These are phyloP conservation scores for Drosophila leonis DNA, from an alignment of 2,888 invertebrate genomes.

Conservation along the genomic window DNA sequence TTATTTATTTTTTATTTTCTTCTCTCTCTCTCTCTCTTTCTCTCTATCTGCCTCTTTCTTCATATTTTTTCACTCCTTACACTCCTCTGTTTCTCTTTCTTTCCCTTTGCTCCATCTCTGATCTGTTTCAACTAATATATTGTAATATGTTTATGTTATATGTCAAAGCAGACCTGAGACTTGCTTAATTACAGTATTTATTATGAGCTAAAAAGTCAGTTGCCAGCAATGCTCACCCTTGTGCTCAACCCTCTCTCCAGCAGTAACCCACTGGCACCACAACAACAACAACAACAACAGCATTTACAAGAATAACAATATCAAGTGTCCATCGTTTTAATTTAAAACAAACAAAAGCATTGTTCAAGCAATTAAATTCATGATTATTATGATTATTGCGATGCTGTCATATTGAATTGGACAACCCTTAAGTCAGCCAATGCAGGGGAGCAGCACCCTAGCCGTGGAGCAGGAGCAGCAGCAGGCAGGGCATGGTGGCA, in stretches of 20 bases:
- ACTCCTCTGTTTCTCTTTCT: background rate
- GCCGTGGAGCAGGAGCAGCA: background rate
- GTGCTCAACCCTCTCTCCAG: conserved; percentile 2
- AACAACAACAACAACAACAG: conserved; percentile 9
- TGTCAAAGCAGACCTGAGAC: background rate
- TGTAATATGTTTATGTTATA: background rate
- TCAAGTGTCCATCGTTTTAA: conserved; percentile 65
- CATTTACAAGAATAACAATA: conserved; percentile 35
- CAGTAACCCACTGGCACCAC: background rate
- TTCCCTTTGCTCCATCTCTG: background rate
- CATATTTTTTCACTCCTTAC: background rate
- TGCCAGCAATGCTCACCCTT: background rate
- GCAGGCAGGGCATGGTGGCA: background rate
- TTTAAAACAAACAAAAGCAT: conserved; percentile 70
- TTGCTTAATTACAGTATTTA: background rate
- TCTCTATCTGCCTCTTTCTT: background rate
- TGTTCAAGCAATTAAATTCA: conserved; percentile 69
- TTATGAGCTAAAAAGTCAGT: conserved; percentile 12
- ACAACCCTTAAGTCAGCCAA: conserved; percentile 18
- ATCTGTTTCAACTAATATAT: background rate
- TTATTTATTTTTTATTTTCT: too few species aligned
- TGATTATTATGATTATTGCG: conserved; percentile 64
- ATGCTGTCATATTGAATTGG: conserved; percentile 17
- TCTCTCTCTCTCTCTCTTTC: too few species aligned
- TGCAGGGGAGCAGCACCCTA: conserved; percentile 1